phyloP scores from a whole-genome alignment of 2,888 invertebrate genomes.

The Diloba caeruleocephala region DNA sequence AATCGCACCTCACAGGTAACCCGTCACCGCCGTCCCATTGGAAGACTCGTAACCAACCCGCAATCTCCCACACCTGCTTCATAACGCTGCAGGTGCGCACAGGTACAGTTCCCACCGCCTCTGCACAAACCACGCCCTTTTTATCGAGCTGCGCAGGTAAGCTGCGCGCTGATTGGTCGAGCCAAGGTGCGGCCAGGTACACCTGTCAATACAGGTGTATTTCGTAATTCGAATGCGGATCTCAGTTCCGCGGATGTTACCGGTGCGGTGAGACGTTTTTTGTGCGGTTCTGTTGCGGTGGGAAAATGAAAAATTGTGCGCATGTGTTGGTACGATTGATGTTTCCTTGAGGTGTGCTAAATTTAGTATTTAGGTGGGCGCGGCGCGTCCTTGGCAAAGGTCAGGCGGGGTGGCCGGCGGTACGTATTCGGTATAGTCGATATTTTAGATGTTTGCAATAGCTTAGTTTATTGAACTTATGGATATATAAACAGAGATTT shows the following conservation, averaged over 20 bases:
- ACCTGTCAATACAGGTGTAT: slow-evolving; percentile 76
- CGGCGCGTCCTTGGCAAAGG: slow-evolving; percentile 75
- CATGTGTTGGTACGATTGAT: slow-evolving; percentile 87
- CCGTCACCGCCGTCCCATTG: slow-evolving; percentile 61
- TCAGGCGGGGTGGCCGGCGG: slow-evolving; percentile 54
- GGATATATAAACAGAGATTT: neutral
- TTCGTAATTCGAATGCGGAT: slow-evolving; percentile 54
- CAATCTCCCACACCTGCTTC: slow-evolving; percentile 64
- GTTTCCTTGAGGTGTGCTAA: slow-evolving; percentile 88
- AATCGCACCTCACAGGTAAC: slow-evolving; percentile 73
- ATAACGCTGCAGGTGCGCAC: slow-evolving; percentile 72
- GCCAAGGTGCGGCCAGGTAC: slow-evolving; percentile 76
- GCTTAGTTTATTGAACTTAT: slow-evolving; percentile 19
- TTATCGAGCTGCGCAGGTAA: slow-evolving; percentile 88
- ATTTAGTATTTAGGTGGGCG: slow-evolving; percentile 82
- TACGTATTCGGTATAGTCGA: slow-evolving; percentile 19
- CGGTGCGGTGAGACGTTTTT: slow-evolving; percentile 49
- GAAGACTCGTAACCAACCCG: slow-evolving; percentile 71
- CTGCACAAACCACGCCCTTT: slow-evolving; percentile 77
- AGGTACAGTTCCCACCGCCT: slow-evolving; percentile 70
- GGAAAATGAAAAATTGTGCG: slow-evolving; percentile 75
- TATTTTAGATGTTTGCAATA: slow-evolving; percentile 16
- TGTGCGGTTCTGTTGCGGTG: slow-evolving; percentile 50
- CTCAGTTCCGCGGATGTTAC: slow-evolving; percentile 58
- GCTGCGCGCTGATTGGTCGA: slow-evolving; percentile 86